Evolutionary conservation across 1,140 invertebrate species (phyloP).

Genomic region (Holcopasites calliopsidis): DNA sequence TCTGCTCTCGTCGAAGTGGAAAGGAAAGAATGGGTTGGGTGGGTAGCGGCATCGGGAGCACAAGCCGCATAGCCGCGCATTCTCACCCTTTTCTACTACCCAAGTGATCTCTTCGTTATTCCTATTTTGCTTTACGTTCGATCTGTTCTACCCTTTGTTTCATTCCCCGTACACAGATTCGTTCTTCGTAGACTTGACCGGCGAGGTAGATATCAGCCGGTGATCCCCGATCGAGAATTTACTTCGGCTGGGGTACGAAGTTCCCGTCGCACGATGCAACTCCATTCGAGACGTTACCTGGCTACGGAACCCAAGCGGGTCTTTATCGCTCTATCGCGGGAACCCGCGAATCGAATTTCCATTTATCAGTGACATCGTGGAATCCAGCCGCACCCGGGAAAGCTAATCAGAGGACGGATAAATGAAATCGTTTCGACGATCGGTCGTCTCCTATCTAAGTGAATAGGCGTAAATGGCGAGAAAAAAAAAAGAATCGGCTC

Average conservation of each 20-base stretch:
- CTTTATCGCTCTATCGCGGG: constrained; percentile 60
- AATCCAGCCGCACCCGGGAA: not conserved
- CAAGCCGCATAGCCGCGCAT: constrained; percentile 39
- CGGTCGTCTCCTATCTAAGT: constrained; percentile 20
- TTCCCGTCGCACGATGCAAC: constrained; percentile 26
- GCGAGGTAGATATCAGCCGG: constrained; percentile 64
- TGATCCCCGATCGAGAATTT: constrained; percentile 14
- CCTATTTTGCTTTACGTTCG: constrained; percentile 32
- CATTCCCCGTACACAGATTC: too few relatives aligned
- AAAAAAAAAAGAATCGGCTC: constrained; percentile 37
- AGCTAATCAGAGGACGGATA: constrained; percentile 36
- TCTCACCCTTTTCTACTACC: constrained; percentile 26
- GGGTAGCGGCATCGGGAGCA: constrained; percentile 54
- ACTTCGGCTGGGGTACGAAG: not conserved
- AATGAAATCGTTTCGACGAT: not conserved
- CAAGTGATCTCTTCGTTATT: constrained; percentile 10
- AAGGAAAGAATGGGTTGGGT: constrained; percentile 20
- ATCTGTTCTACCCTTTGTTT: constrained; percentile 1
- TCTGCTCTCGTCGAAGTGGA: constrained; percentile 21
- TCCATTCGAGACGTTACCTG: constrained; percentile 40
- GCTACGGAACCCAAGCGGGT: not conserved
- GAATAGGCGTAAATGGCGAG: constrained; percentile 55
- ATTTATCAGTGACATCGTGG: constrained; percentile 51
- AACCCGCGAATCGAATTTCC: constrained; percentile 59
- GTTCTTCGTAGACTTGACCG: constrained; percentile 31